These are phyloP conservation scores for Bungarus multicinctus DNA, from an alignment of 2,113 vertebrate species.

Conservation along the genomic window DNA sequence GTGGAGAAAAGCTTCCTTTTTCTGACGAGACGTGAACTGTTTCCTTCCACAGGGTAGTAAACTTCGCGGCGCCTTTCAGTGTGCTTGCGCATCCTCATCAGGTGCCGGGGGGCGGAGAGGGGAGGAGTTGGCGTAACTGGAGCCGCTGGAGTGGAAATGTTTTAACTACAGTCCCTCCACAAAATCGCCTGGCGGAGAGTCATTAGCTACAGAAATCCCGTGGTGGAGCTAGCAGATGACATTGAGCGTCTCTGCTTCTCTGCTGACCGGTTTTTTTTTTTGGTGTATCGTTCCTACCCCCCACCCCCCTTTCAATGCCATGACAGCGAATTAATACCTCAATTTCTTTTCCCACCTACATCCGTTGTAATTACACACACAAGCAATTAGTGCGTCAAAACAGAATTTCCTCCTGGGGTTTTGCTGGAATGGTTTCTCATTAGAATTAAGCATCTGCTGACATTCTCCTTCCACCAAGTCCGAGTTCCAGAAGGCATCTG, in stretches of 20 bases:
- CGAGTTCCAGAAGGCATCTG: not conserved
- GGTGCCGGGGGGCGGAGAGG: not conserved
- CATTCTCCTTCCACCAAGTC: not conserved
- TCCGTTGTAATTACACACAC: not conserved
- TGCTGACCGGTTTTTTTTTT: not conserved
- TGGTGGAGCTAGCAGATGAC: not conserved
- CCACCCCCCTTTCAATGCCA: not conserved
- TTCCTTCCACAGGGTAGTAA: not conserved
- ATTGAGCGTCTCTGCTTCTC: not conserved
- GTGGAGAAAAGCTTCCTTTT: not conserved
- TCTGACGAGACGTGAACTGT: not conserved
- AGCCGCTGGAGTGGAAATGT: not conserved
- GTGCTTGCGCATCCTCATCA: not conserved
- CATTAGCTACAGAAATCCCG: not conserved
- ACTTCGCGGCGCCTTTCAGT: not conserved
- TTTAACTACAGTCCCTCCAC: not conserved
- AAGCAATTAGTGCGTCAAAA: not conserved
- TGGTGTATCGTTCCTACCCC: too few relatives aligned
- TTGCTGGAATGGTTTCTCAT: slow-evolving; percentile 16
- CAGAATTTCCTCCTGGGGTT: not conserved
- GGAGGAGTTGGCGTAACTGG: not conserved
- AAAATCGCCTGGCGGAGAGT: not conserved
- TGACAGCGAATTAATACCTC: not conserved
- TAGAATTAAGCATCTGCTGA: not conserved
- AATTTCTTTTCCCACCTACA: not conserved